A percentile compares a stretch with the other conserved stretches of the same genome.
phyloP scores from a whole-genome alignment of 2,888 invertebrate species.

The Pyrrhia umbra region DNA sequence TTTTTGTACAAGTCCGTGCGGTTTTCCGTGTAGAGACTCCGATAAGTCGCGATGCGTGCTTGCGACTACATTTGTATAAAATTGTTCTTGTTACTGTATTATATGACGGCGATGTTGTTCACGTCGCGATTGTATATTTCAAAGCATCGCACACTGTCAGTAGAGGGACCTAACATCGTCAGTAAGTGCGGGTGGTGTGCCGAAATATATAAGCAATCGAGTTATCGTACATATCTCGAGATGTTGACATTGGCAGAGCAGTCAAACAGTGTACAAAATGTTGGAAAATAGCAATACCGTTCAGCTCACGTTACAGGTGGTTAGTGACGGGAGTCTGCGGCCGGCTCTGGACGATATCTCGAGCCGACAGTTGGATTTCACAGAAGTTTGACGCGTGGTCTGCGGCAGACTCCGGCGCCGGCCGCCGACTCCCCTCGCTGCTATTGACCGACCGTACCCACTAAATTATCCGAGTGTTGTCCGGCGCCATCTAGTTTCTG shows the following conservation, averaged over 20 bases:
- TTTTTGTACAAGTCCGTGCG: constrained; percentile 58
- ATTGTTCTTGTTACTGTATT: constrained; percentile 58
- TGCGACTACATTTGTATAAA: constrained; percentile 57
- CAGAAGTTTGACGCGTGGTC: constrained; percentile 11
- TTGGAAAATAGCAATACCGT: constrained; percentile 57
- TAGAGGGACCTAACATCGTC: constrained; percentile 51
- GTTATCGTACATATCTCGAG: constrained; percentile 59
- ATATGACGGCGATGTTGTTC: constrained; percentile 54
- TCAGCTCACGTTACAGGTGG: constrained; percentile 52
- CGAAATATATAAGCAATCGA: constrained; percentile 48
- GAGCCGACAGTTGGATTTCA: constrained; percentile 28
- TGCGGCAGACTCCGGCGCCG: constrained; percentile 22
- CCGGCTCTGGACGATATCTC: constrained; percentile 27
- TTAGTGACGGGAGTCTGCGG: constrained; percentile 50
- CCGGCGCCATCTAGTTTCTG: constrained; percentile 61
- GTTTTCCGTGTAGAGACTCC: constrained; percentile 59
- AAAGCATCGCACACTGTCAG: constrained; percentile 52
- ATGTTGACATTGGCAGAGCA: constrained; percentile 55
- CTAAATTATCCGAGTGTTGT: constrained; percentile 55
- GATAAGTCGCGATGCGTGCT: constrained; percentile 55
- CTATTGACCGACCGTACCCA: constrained; percentile 55
- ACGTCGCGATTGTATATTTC: constrained; percentile 52
- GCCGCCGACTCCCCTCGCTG: constrained; percentile 47
- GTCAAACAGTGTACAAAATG: constrained; percentile 61
- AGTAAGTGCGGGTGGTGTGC: constrained; percentile 56